Percentiles rank a stretch among this genome's conserved stretches.
phyloP scores from a whole-genome alignment of 2,888 invertebrate genomes.

The Drosophila pseudotalamancana region DNA sequence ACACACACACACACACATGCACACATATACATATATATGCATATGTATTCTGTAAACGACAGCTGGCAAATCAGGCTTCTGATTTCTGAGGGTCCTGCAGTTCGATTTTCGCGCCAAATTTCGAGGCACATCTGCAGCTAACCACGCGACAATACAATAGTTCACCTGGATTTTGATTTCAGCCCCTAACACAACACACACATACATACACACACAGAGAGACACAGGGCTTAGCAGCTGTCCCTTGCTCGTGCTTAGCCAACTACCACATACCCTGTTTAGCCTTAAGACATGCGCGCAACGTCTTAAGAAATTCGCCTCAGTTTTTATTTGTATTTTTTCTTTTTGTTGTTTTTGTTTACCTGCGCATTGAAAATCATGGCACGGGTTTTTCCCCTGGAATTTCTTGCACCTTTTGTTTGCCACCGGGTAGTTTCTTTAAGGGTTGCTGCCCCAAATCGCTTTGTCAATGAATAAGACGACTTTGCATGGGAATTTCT shows the following conservation, averaged over 20 bases:
- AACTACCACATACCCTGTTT: conserved; percentile 24
- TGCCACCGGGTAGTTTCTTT: conserved; percentile 2
- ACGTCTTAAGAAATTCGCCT: conserved; percentile 66
- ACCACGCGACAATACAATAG: conserved; percentile 68
- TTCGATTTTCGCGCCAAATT: conserved; percentile 73
- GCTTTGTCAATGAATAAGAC: conserved; percentile 27
- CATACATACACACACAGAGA: background rate
- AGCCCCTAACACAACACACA: conserved; percentile 61
- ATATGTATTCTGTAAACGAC: conserved; percentile 44
- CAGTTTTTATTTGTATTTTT: too few relatives aligned
- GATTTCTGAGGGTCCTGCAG: conserved; percentile 19
- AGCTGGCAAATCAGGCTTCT: conserved; percentile 55
- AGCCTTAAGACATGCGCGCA: conserved; percentile 78
- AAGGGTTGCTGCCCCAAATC: conserved; percentile 33
- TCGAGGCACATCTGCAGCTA: conserved; percentile 63
- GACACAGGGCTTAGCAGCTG: conserved; percentile 61
- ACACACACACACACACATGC: background rate
- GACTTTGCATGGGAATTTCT: conserved; percentile 71
- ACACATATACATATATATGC: background rate
- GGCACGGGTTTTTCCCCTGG: conserved; percentile 62
- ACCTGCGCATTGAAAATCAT: conserved; percentile 64
- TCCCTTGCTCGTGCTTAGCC: conserved; percentile 36
- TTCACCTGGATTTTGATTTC: conserved; percentile 78
- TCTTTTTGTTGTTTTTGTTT: too few relatives aligned
- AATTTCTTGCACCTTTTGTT: conserved; percentile 42